Percentiles rank a stretch among this genome's conserved stretches.
phyloP scores from a whole-genome alignment of 2,113 vertebrate genomes.

The Cairina moschata region DNA sequence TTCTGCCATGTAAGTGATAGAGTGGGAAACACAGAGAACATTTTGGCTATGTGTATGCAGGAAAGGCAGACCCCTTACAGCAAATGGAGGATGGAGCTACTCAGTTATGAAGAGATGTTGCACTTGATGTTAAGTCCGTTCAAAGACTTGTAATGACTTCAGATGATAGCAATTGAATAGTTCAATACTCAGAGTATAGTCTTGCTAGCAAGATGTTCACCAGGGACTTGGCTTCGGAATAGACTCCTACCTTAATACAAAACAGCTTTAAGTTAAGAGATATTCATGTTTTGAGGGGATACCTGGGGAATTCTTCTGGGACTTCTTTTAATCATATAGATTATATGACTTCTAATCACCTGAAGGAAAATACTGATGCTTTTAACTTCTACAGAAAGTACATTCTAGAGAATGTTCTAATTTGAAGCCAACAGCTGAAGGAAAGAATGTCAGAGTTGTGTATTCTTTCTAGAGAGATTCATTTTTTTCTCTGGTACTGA shows the following conservation, averaged over 20 bases:
- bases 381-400: not conserved
- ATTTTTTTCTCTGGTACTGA: not conserved
- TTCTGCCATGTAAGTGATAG: not conserved
- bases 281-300: not conserved
- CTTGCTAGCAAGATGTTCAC: not conserved
- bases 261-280: not conserved
- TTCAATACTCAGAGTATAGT: not conserved
- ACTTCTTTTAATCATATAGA: not conserved
- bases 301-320: not conserved
- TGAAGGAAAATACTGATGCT: not conserved
- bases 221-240: not conserved
- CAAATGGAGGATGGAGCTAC: not conserved
- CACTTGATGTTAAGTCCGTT: not conserved
- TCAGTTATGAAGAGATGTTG: not conserved
- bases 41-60: not conserved
- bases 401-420: not conserved
- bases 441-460: not conserved
- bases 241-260: not conserved
- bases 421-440: not conserved
- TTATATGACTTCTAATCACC: not conserved
- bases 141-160: not conserved
- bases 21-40: not conserved
- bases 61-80: not conserved
- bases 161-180: not conserved
- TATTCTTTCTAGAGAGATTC: not conserved